These are phyloP conservation scores for Antigone vipio DNA, from an alignment of 2,113 vertebrate species.

Conservation along the genomic window DNA sequence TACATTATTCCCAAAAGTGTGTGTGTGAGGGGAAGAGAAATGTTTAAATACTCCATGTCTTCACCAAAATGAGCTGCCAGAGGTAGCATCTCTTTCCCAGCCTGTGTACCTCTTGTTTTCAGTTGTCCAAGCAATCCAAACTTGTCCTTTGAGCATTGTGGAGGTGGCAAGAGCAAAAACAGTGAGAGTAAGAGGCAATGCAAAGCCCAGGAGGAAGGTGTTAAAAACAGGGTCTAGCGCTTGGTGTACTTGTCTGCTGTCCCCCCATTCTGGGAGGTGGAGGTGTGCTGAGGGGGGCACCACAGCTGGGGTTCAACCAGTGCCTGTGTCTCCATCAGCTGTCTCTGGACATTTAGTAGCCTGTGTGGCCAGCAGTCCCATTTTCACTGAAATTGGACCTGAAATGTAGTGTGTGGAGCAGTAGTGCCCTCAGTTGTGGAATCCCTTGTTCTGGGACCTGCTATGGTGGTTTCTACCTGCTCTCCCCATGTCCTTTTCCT, in stretches of 20 bases:
- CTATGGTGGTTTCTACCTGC: not conserved
- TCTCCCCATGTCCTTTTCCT: not conserved
- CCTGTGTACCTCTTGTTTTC: not conserved
- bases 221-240: not conserved
- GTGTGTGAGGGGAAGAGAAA: not conserved
- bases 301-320: not conserved
- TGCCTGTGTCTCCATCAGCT: not conserved
- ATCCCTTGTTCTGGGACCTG: not conserved
- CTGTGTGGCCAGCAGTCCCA: not conserved
- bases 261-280: rapidly evolving
- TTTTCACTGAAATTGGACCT: not conserved
- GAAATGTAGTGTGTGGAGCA: not conserved
- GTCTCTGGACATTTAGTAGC: not conserved
- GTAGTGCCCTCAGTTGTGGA: not conserved
- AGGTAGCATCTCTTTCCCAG: not conserved
- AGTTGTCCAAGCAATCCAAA: not conserved
- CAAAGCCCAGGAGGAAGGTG: not conserved
- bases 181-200: not conserved
- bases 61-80: not conserved
- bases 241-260: not conserved
- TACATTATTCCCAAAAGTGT: not conserved
- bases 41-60: not conserved
- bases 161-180: not conserved
- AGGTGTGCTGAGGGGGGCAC: not conserved
- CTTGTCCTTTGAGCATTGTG: not conserved